Conservation (phyloP, 2,113 vertebrate species). For the Raphicerus campestris region DNA sequence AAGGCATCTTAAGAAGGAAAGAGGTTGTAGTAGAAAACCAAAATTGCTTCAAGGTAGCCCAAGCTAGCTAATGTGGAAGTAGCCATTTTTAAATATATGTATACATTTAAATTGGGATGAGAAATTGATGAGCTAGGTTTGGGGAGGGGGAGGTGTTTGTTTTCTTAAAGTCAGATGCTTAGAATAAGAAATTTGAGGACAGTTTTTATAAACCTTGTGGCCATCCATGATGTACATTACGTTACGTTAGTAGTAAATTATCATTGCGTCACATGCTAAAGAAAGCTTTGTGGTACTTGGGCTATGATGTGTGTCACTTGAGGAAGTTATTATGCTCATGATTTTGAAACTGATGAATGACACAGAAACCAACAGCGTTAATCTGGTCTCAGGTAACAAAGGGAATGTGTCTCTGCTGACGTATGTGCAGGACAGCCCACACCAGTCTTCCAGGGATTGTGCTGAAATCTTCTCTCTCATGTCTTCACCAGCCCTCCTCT, state of each 20-base stretch:
- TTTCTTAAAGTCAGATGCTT: neutral
- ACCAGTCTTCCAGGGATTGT: neutral
- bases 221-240: neutral
- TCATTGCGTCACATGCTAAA: neutral
- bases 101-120: neutral
- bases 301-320: neutral
- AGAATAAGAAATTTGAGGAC: neutral
- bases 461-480: neutral
- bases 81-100: neutral
- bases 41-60: neutral
- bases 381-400: neutral
- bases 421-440: no score
- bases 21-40: neutral
- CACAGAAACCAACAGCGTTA: neutral
- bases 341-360: neutral
- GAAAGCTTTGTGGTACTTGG: neutral
- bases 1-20: neutral
- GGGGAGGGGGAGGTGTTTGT: neutral
- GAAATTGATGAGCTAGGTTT: neutral
- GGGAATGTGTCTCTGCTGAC: neutral
- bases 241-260: neutral
- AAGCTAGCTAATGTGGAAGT: neutral
- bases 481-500: neutral
- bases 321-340: neutral
- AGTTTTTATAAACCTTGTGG: neutral